phyloP scores from a whole-genome alignment of 2,888 invertebrate genomes.

The Blastobasis adustella region DNA sequence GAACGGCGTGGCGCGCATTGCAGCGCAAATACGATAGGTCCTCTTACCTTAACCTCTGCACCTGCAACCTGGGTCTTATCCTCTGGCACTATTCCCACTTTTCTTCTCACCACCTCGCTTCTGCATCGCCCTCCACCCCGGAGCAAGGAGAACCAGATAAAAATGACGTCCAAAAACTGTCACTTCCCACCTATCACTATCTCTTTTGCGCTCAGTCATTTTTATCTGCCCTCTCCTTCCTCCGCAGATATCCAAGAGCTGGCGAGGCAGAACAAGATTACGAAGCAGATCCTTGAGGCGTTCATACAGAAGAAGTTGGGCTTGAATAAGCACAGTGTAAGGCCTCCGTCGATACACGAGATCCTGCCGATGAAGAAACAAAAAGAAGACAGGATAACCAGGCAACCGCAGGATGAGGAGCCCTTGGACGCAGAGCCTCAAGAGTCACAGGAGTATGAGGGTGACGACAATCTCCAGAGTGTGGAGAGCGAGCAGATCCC shows the following conservation, averaged over 20 bases:
- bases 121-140: slow-evolving; percentile 9
- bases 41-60: no score
- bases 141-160: slow-evolving; percentile 66
- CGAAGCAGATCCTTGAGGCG: slow-evolving; percentile 83
- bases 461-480: slow-evolving; percentile 77
- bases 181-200: slow-evolving; percentile 18
- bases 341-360: slow-evolving; percentile 77
- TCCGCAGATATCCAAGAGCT: slow-evolving; percentile 74
- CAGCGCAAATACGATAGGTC: no score
- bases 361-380: slow-evolving; percentile 73
- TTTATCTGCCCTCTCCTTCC: slow-evolving; percentile 70
- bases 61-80: no score
- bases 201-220: slow-evolving; percentile 54
- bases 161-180: slow-evolving; percentile 52
- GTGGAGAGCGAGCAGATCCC: slow-evolving; percentile 83
- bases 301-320: slow-evolving; percentile 82
- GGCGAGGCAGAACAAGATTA: slow-evolving; percentile 84
- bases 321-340: slow-evolving; percentile 62
- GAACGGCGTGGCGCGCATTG: no score
- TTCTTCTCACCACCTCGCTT: neutral
- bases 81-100: no score
- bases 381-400: slow-evolving; percentile 29
- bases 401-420: slow-evolving; percentile 22
- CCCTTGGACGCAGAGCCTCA: slow-evolving; percentile 22
- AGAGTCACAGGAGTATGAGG: slow-evolving; percentile 35